A percentile compares a stretch with the other conserved stretches of the same genome.
Evolutionary conservation across 1,140 invertebrate genomes (phyloP).

Genomic region (Monomorium pharaonis): DNA sequence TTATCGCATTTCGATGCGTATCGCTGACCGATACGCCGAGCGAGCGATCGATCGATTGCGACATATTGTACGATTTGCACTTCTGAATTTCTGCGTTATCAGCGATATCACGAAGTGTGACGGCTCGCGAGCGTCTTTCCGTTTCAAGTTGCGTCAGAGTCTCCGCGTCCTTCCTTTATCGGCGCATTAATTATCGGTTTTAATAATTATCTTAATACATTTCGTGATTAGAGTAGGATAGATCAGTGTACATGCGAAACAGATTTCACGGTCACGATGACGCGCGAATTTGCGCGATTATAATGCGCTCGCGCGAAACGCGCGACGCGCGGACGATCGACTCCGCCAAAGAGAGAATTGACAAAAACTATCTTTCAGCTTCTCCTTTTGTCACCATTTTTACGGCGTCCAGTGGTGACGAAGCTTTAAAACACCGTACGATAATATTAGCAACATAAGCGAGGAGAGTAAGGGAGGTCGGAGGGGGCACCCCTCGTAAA

Average conservation of each 20-base stretch:
- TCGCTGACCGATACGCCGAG: constrained; percentile 20
- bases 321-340: no score
- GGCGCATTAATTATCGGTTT: neutral
- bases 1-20: constrained; percentile 12
- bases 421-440: neutral
- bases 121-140: neutral
- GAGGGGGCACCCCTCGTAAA: constrained; percentile 32
- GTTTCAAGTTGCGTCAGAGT: neutral
- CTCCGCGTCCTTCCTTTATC: neutral
- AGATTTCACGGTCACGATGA: neutral
- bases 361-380: neutral
- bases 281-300: neutral
- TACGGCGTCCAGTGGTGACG: neutral
- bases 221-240: neutral
- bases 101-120: neutral
- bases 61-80: neutral
- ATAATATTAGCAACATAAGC: neutral
- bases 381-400: neutral
- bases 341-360: neutral
- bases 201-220: neutral
- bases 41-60: constrained; percentile 31
- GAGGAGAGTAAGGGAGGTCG: neutral
- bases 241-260: neutral
- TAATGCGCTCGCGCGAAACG: neutral
- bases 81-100: constrained; percentile 21